phyloP scores from a whole-genome alignment of 2,113 vertebrate species.

The Elephantulus edwardii region DNA sequence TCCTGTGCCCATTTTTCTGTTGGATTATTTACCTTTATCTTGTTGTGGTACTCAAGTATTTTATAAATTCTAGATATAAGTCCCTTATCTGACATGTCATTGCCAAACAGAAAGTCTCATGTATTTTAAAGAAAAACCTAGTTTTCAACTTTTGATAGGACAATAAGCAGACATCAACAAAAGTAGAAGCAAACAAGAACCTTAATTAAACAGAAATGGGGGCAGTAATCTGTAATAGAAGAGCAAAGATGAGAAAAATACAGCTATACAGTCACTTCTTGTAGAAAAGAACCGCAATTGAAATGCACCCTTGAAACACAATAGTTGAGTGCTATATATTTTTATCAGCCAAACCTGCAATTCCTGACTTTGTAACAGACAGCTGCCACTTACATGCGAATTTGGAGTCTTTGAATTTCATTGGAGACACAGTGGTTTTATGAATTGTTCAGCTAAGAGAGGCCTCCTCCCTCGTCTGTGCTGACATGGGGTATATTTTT shows the following conservation, averaged over 20 bases:
- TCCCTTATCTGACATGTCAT: too few species aligned
- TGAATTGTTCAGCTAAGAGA: background rate
- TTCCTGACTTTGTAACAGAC: background rate
- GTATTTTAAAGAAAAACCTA: background rate
- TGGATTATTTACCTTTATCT: too few species aligned
- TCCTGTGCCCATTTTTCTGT: too few species aligned
- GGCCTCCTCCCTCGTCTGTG: background rate
- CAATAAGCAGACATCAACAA: background rate
- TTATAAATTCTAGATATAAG: too few species aligned
- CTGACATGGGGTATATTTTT: background rate
- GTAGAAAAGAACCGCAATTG: background rate
- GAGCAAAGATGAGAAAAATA: background rate
- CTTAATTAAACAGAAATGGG: background rate
- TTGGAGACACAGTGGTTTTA: background rate
- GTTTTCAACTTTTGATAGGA: background rate
- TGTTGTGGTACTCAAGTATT: too few species aligned
- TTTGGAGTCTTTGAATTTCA: background rate
- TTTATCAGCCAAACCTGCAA: background rate
- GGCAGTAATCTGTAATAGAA: background rate
- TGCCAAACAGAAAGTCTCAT: too few species aligned
- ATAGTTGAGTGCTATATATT: background rate
- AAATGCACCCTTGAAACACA: background rate
- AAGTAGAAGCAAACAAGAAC: too few species aligned
- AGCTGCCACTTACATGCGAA: background rate
- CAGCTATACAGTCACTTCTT: background rate